Percentiles rank a stretch among this genome's conserved stretches.
Evolutionary conservation across 2,113 vertebrate genomes (phyloP).

Genomic region (Bombycilla garrulus): DNA sequence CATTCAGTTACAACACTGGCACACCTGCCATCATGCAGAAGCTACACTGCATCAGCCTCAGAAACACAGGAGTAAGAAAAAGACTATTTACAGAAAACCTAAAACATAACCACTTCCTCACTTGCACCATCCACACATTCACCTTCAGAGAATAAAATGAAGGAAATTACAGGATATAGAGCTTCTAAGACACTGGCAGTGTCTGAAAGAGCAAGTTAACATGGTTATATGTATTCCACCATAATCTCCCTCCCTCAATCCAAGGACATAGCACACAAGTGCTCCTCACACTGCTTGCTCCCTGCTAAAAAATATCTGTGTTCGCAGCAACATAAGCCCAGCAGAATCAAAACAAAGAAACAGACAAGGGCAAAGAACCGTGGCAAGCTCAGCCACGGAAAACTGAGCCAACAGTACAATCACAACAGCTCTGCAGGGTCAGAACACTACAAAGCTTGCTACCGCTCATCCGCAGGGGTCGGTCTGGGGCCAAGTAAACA

Average conservation of each 20-base stretch:
- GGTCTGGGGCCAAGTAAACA: background rate
- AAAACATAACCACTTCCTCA: background rate
- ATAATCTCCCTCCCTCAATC: background rate
- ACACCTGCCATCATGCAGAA: background rate
- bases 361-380: background rate
- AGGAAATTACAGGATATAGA: background rate
- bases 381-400: background rate
- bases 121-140: background rate
- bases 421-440: background rate
- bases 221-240: background rate
- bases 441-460: background rate
- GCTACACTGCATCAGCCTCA: background rate
- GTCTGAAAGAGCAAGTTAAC: background rate
- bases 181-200: background rate
- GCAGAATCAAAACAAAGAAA: background rate
- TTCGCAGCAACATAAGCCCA: background rate
- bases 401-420: background rate
- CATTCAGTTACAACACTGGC: background rate
- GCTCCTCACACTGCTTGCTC: background rate
- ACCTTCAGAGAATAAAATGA: background rate
- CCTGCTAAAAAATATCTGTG: background rate
- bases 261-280: background rate
- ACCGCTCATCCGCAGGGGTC: background rate
- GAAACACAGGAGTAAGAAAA: background rate
- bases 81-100: background rate